Evolutionary conservation across 2,888 invertebrate genomes (phyloP), one percentile per base, ranked within the genome.

Genomic region (Zygaena filipendulae): DNA sequence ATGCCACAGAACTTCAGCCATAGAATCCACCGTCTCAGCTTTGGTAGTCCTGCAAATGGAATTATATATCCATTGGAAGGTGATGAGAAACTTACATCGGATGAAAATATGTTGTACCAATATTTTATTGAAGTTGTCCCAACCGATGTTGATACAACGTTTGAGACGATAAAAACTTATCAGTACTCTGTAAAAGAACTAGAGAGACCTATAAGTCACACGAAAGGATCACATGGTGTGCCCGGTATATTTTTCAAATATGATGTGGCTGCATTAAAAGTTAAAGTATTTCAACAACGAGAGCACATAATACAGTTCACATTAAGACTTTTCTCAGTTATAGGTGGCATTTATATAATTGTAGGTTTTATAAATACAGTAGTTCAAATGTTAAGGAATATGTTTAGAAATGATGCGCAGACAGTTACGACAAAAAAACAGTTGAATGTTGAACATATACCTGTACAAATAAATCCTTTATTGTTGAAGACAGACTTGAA

Each of bases 81-180:
- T 7, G 97, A 96, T 61, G 94, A 97, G 59, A 89, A 92, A 59
- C 81, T 93, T 28, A 85, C 95, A 2, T 90, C 82, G 39, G 61
- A 75, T 12, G 68, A 71, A 39, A 87, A 86, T 60, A 88, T 92
- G 69, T 60, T 93, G 23, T 95, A 86, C 59, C 95, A 97, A 55
- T 98, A 98, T 75, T 97, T 96, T 52, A 83, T 98, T 26, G 93
- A 97, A 77, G 91, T 98, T 9, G 97, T 98, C 1, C 96, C 97
- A 0, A 98, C 98, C 1, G 91, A 92, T 54, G 90, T 98, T n/a
- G 84, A 89, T 39, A 90, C 90, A 3, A 82, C 90, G 21, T 80
- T 92, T 48, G 86, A 85, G 20, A 81, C 84, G 2, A 83, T 88
- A 14, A 87, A 87, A 47, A 91, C 96, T 1, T 97, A 88, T 56